Evolutionary conservation across 2,113 vertebrate genomes (phyloP).

Genomic region (Stigmatopora nigra): DNA sequence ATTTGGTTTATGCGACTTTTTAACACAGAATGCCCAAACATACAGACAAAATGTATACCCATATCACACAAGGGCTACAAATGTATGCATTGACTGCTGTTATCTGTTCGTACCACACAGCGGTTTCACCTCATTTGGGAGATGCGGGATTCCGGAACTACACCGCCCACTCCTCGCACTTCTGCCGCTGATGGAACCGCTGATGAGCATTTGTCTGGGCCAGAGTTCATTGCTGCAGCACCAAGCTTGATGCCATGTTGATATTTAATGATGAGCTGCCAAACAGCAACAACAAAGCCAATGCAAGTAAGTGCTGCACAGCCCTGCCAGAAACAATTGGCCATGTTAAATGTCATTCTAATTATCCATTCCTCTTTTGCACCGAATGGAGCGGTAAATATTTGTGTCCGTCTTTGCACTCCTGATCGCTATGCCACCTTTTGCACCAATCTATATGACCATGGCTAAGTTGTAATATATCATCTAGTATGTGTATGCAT

Average conservation of each 20-base stretch:
- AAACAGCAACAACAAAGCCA: constrained; percentile 26
- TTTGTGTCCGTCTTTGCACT: constrained; percentile 51
- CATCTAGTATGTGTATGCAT: no score
- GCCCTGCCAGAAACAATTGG: constrained; percentile 22
- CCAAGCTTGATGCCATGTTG: constrained; percentile 63
- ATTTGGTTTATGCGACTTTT: constrained; percentile 21
- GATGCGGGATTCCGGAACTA: constrained; percentile 15
- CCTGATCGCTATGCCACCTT: constrained; percentile 17
- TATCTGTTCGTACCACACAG: constrained; percentile 26
- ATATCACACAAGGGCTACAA: constrained; percentile 39
- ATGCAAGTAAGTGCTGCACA: constrained; percentile 7
- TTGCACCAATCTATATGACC: constrained; percentile 2
- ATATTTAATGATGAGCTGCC: constrained; percentile 72
- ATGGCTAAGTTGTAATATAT: constrained; percentile 14
- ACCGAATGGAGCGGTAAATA: constrained; percentile 57
- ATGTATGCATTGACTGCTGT: constrained; percentile 40
- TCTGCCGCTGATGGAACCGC: constrained; percentile 25
- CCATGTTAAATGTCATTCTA: constrained; percentile 71
- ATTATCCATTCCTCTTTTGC: constrained; percentile 54
- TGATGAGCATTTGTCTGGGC: constrained; percentile 59
- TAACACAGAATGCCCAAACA: constrained; percentile 33
- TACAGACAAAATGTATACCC: constrained; percentile 35
- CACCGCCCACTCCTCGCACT: constrained; percentile 32
- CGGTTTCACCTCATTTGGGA: constrained; percentile 46
- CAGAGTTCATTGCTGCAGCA: constrained; percentile 45